Percentiles rank a stretch among this genome's conserved stretches.
phyloP scores from a whole-genome alignment of 2,113 vertebrate species.

The Edolisoma coerulescens region DNA sequence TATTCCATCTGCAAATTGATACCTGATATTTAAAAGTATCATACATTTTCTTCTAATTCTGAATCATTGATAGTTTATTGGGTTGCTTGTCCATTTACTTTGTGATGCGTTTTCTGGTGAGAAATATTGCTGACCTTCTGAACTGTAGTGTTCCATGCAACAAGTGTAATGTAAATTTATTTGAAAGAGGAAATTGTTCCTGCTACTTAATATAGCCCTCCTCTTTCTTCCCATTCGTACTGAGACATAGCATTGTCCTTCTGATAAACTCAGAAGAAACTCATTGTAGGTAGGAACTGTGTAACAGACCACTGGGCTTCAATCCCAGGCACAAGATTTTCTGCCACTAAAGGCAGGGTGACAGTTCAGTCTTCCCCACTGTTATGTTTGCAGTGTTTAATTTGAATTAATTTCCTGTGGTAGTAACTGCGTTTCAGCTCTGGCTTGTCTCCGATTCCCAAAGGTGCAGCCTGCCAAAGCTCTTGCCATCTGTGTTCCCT shows the following conservation, averaged over 20 bases:
- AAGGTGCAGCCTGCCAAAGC: not conserved
- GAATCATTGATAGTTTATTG: not conserved
- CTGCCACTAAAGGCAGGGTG: not conserved
- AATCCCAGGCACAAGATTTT: not conserved
- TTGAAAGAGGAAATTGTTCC: not conserved
- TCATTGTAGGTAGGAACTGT: not conserved
- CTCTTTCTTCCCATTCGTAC: not conserved
- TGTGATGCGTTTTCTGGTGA: not conserved
- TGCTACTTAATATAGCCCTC: not conserved
- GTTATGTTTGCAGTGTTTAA: slow-evolving; percentile 1
- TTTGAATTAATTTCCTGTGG: slow-evolving; percentile 26
- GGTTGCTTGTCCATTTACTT: not conserved
- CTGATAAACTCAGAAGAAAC: not conserved
- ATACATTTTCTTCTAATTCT: not conserved
- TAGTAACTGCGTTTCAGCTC: not conserved
- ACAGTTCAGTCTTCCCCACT: not conserved
- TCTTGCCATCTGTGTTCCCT: not conserved
- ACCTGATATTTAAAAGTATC: not conserved
- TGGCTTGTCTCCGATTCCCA: not conserved
- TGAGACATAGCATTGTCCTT: not conserved
- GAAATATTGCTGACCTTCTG: not conserved
- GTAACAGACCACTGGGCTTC: not conserved
- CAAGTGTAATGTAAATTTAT: not conserved
- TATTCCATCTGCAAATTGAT: not conserved
- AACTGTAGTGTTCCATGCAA: not conserved